phyloP scores from a whole-genome alignment of 2,888 invertebrate species.

The Biston stratarius region DNA sequence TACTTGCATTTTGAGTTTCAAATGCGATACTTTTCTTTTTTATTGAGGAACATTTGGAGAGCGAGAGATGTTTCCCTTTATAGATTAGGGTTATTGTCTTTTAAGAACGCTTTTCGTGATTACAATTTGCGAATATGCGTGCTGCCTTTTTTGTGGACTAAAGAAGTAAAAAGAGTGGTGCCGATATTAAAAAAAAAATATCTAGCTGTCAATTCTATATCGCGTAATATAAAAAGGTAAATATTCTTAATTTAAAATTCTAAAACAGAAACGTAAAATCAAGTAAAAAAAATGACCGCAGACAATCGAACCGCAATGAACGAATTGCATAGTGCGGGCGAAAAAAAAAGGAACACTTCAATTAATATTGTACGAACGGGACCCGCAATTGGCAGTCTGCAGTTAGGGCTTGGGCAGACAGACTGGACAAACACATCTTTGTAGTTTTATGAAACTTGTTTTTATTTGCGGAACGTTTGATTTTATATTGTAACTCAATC shows the following conservation, averaged over 20 bases:
- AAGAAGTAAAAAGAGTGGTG: too few species aligned
- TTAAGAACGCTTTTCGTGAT: conserved; percentile 21
- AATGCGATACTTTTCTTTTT: conserved; percentile 31
- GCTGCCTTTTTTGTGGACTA: conserved; percentile 2
- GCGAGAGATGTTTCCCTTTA: conserved; percentile 23
- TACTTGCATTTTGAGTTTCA: conserved; percentile 40
- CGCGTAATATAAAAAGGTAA: background rate
- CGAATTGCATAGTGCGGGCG: conserved; percentile 39
- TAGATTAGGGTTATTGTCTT: conserved; percentile 34
- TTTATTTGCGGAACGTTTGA: background rate
- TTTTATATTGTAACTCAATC: background rate
- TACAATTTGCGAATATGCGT: conserved; percentile 10
- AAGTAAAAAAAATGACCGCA: conserved; percentile 36
- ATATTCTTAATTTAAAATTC: conserved; percentile 7
- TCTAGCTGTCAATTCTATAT: background rate
- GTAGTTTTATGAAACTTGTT: conserved; percentile 1
- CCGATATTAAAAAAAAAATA: too few species aligned
- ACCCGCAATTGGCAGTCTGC: conserved; percentile 57
- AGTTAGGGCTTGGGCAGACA: conserved; percentile 47
- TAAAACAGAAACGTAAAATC: conserved; percentile 25
- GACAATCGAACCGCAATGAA: conserved; percentile 40
- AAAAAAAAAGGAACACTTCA: conserved; percentile 71
- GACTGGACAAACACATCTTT: background rate
- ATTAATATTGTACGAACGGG: conserved; percentile 54
- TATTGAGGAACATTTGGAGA: conserved; percentile 27